Conservation (phyloP, 2,797 vertebrate genomes). For the Tadarida brasiliensis region DNA sequence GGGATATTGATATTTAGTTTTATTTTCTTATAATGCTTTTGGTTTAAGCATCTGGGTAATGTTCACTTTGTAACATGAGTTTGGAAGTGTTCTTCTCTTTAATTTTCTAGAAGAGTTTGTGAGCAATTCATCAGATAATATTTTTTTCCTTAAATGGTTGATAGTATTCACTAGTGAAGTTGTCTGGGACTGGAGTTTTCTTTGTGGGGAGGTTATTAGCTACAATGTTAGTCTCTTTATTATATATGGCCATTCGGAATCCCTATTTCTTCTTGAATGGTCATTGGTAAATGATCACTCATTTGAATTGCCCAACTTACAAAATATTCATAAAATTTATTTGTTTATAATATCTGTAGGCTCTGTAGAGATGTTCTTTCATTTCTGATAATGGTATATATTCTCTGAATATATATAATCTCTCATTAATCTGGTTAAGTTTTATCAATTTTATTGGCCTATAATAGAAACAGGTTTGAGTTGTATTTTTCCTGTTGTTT, state of each 20-base stretch:
- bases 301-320: not conserved
- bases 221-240: not conserved
- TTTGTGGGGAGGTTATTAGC: not conserved
- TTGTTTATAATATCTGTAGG: not conserved
- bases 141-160: not conserved
- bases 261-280: not conserved
- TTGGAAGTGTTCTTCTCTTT: not conserved
- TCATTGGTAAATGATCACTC: not conserved
- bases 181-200: not conserved
- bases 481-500: not conserved
- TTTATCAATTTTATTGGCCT: slow-evolving; percentile 13
- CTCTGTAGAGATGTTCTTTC: not conserved
- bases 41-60: not conserved
- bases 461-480: not conserved
- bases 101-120: not conserved
- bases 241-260: not conserved
- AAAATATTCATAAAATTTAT: slow-evolving; percentile 21
- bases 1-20: not conserved
- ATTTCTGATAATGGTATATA: not conserved
- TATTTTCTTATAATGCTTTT: not conserved
- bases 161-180: not conserved
- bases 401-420: not conserved
- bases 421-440: not conserved
- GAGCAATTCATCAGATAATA: not conserved
- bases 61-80: not conserved